Base-by-base conservation (phyloP, 2,888 invertebrate genomes). In the Sphaeridia pumilis region DNA sequence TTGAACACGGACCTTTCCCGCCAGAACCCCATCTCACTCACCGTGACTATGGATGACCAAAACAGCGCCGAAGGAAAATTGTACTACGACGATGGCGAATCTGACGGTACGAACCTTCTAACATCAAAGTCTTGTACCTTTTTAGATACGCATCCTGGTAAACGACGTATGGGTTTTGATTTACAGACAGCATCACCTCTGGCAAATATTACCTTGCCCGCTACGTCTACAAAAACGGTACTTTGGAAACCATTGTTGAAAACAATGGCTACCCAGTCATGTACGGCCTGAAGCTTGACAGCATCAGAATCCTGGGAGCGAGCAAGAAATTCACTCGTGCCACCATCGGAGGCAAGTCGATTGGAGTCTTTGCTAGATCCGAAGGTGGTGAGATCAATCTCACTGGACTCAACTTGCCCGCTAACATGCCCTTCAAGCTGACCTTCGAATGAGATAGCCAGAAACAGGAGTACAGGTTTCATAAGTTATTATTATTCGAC, bases 31-130 rank as follows among this genome's bases (percentile, higher is more conserved):
- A 73, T 87, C 53, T 78, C 80, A 63, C 70, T 87, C 24, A 66
- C 83, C 12, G 78, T 79, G 0, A 79, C 78, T 0, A 73, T 80
- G 0, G 77, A 80, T 67, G 65, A 70, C 1, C 64, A 63, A 2
- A 71, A 72, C 14, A 65, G 60, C 14, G 83, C 82, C 0, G 56
- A 46, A 1, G 87, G 86, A 1, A 75, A 79, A 54, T 70, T 87
- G 5, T 84, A 81, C 71, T 86, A 84, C 83, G 87, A 87, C 68
- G 85, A 86, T 64, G 87, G 86, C 0, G 83, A 83, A 55, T 80
- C 81, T 51, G 70, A 82, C 58, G 80, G 83, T 82, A 50, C 31
- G 46, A 17, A 5, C 14, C 10, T 7, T 10, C 7, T 14, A 31
- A 14, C 31, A 31, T 10, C 31, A 31, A 31, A 14, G 14, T 10